These are phyloP conservation scores for Euplexia lucipara DNA, from an alignment of 2,888 invertebrate genomes.

Conservation along the genomic window DNA sequence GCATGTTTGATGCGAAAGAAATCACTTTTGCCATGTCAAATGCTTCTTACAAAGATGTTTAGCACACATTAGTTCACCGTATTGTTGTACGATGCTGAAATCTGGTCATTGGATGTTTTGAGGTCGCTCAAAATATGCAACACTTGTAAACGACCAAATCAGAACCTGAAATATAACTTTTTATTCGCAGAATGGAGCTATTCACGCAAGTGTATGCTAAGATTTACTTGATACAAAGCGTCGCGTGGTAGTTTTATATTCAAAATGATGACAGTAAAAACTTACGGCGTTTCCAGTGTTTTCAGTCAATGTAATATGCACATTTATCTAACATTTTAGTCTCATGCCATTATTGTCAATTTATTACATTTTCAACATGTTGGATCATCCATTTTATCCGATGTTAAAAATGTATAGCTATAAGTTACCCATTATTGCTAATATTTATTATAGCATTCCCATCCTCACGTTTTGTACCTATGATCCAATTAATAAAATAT, in stretches of 20 bases:
- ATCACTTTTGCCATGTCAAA: conserved; percentile 38
- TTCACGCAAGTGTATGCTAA: conserved; percentile 13
- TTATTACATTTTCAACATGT: too few species aligned
- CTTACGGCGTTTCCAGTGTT: too few species aligned
- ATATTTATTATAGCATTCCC: background rate
- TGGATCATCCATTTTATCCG: too few species aligned
- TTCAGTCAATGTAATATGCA: too few species aligned
- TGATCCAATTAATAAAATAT: conserved; percentile 48
- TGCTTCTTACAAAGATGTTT: conserved; percentile 25
- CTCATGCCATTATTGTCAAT: too few species aligned
- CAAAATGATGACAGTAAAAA: too few species aligned
- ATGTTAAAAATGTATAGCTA: too few species aligned
- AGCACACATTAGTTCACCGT: conserved; percentile 26
- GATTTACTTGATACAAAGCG: conserved; percentile 31
- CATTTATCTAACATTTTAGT: too few species aligned
- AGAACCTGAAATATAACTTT: conserved; percentile 18
- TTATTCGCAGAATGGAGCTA: conserved; percentile 14
- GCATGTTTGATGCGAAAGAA: conserved; percentile 30
- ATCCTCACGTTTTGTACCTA: conserved; percentile 17
- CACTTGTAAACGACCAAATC: conserved; percentile 9
- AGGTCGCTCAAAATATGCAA: conserved; percentile 27
- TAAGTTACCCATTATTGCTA: too few species aligned
- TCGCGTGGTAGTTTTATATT: conserved; percentile 36
- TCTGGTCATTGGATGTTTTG: conserved; percentile 18
- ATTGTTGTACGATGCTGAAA: conserved; percentile 11